Percentiles rank a stretch among this genome's conserved stretches.
Evolutionary conservation across 2,888 invertebrate genomes (phyloP).

Genomic region (Panopea generosa): DNA sequence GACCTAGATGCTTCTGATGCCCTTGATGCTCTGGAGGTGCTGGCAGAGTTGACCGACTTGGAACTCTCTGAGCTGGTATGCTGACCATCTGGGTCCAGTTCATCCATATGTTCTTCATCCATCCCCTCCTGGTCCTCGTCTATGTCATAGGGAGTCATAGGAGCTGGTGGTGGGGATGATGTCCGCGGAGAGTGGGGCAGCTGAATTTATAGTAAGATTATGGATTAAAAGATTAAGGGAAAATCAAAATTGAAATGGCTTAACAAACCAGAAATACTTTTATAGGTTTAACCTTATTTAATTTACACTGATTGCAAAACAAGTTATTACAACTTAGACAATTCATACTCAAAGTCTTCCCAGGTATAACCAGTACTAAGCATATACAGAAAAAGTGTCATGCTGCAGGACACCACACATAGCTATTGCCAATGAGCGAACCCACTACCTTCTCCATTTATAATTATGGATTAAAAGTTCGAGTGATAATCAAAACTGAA

Average conservation of each 20-base stretch:
- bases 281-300: background rate
- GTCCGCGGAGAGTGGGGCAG: too few species aligned
- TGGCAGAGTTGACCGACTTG: slow-evolving; percentile 45
- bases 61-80: slow-evolving; percentile 45
- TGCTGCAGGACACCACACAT: too few species aligned
- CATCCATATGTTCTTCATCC: slow-evolving; percentile 20
- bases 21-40: slow-evolving; percentile 35
- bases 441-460: too few species aligned
- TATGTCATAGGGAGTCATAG: slow-evolving; percentile 33
- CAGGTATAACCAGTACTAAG: too few species aligned
- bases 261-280: background rate
- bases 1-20: slow-evolving; percentile 23
- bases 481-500: too few species aligned
- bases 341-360: too few species aligned
- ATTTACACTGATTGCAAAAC: too few species aligned
- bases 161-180: slow-evolving; percentile 33
- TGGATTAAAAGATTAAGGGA: background rate
- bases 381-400: too few species aligned
- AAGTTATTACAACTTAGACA: too few species aligned
- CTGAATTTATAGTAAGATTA: background rate
- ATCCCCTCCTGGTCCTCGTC: slow-evolving; percentile 8
- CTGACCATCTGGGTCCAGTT: slow-evolving; percentile 15
- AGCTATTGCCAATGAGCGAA: too few species aligned
- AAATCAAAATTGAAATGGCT: background rate
- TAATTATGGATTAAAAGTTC: too few species aligned